Conservation (phyloP, 2,113 vertebrate genomes). For the Steatornis caripensis region DNA sequence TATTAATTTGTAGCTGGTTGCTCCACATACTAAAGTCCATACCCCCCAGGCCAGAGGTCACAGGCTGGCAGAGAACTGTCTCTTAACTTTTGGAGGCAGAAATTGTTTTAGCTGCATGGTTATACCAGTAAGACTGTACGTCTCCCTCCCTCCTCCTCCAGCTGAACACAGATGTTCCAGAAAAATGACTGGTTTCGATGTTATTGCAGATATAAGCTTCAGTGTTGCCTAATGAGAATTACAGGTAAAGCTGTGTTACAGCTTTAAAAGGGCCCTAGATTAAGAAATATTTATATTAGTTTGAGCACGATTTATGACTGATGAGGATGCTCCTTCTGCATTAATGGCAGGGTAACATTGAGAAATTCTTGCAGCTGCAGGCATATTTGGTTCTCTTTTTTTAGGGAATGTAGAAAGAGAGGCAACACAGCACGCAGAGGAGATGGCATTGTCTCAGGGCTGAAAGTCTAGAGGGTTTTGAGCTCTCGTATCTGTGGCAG, state of each 20-base stretch:
- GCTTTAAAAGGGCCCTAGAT: neutral
- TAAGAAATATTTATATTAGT: neutral
- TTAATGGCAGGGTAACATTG: neutral
- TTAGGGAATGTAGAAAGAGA: neutral
- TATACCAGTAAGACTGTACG: fast-evolving
- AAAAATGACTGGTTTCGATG: neutral
- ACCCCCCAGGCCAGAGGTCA: neutral
- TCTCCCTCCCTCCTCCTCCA: neutral
- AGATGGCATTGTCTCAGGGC: neutral
- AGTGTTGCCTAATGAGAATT: neutral
- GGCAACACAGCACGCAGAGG: fast-evolving
- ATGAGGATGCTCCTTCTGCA: neutral
- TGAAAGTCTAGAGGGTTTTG: fast-evolving
- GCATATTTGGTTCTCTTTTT: neutral
- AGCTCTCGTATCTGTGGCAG: neutral
- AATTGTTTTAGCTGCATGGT: neutral
- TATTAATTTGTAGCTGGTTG: neutral
- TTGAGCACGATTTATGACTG: neutral
- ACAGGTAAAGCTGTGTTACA: neutral
- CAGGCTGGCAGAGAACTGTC: neutral
- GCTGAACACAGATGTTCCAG: neutral
- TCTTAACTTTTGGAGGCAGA: neutral
- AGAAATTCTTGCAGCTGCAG: neutral
- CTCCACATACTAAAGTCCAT: neutral
- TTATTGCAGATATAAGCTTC: neutral